Percentiles rank a stretch among this genome's conserved stretches.
Evolutionary conservation across 2,888 invertebrate genomes (phyloP).

Genomic region (Tachystola acroxantha): DNA sequence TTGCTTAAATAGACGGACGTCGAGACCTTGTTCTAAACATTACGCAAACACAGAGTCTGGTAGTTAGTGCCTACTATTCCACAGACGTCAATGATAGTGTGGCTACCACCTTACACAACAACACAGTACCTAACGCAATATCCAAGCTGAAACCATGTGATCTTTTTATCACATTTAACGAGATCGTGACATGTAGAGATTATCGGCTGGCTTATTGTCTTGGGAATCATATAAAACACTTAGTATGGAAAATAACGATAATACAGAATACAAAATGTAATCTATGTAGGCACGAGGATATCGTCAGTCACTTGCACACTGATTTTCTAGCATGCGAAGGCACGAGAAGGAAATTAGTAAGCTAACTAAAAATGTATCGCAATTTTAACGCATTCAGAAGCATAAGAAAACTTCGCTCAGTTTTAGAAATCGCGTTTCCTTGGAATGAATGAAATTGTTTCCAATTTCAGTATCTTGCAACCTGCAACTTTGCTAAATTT

Average conservation of each 20-base stretch:
- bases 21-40: background rate
- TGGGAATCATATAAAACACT: background rate
- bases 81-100: background rate
- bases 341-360: no score
- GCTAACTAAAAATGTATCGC: no score
- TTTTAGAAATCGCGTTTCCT: no score
- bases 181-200: slow-evolving; percentile 58
- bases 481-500: no score
- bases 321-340: no score
- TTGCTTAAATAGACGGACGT: background rate
- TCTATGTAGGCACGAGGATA: no score
- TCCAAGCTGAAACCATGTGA: slow-evolving; percentile 19
- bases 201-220: slow-evolving; percentile 26
- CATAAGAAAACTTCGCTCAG: no score
- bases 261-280: background rate
- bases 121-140: background rate
- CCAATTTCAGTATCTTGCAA: no score
- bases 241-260: slow-evolving; percentile 2
- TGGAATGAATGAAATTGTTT: no score
- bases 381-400: no score
- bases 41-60: background rate
- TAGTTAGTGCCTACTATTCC: no score
- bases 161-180: slow-evolving; percentile 49
- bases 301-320: no score
- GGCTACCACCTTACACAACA: background rate